Percentiles rank a stretch among this genome's conserved stretches.
Evolutionary conservation across 2,113 vertebrate species (phyloP).

Genomic region (Menidia beryllina): DNA sequence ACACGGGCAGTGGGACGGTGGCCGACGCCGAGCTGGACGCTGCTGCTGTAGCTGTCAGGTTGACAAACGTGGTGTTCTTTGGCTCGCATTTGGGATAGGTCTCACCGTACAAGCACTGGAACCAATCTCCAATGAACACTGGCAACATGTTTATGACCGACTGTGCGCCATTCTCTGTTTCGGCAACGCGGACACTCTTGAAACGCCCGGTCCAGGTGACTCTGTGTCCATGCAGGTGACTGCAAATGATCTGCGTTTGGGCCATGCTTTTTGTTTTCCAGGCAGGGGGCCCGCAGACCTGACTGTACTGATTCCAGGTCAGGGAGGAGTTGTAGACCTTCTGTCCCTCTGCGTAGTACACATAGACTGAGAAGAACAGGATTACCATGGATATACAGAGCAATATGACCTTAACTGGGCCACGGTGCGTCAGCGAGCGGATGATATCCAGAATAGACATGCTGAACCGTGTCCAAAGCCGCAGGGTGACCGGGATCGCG

Average conservation of each 20-base stretch:
- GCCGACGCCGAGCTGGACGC: neutral
- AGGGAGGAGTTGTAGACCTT: conserved; percentile 96
- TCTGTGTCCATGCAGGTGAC: conserved; percentile 93
- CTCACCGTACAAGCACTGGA: conserved; percentile 95
- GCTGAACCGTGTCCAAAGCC: conserved; percentile 89
- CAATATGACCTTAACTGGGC: conserved; percentile 93
- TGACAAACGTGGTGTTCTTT: conserved; percentile 65
- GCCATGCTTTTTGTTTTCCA: conserved; percentile 95
- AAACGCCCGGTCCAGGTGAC: conserved; percentile 94
- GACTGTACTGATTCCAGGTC: conserved; percentile 90
- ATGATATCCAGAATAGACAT: conserved; percentile 85
- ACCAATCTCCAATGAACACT: conserved; percentile 89
- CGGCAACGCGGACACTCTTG: conserved; percentile 89
- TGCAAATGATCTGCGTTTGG: conserved; percentile 93
- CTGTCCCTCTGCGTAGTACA: conserved; percentile 92
- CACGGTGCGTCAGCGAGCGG: conserved; percentile 86
- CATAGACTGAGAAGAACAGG: conserved; percentile 91
- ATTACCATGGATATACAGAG: conserved; percentile 91
- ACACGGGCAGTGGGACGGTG: conserved; percentile 19
- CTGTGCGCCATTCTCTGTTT: conserved; percentile 95
- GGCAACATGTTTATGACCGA: conserved; percentile 93
- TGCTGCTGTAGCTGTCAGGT: conserved; percentile 37
- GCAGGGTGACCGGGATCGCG: conserved; percentile 86
- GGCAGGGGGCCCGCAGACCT: conserved; percentile 88
- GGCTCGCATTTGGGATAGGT: conserved; percentile 89